Evolutionary conservation across 2,113 vertebrate species (phyloP).

Genomic region (Sphaerodactylus townsendi): DNA sequence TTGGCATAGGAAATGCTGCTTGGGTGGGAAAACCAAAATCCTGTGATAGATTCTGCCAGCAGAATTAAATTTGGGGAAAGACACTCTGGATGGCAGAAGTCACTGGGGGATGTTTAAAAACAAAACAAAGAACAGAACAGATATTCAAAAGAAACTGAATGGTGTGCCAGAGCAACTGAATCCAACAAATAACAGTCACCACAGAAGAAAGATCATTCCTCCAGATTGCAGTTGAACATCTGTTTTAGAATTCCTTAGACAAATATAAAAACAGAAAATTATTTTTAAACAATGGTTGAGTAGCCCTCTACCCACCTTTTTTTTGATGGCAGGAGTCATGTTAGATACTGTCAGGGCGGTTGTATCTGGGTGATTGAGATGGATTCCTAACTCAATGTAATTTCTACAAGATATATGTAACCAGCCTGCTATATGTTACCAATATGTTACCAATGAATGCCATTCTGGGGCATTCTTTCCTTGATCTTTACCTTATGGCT

Average conservation of each 20-base stretch:
- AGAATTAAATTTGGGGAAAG: slow-evolving; percentile 58
- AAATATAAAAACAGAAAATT: slow-evolving; percentile 34
- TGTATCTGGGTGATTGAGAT: no score
- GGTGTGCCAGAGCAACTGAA: slow-evolving; percentile 36
- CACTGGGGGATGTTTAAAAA: slow-evolving; percentile 47
- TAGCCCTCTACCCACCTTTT: no score
- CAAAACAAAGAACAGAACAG: slow-evolving; percentile 34
- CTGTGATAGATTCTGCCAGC: slow-evolving; percentile 46
- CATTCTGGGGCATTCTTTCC: no score
- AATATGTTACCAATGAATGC: no score
- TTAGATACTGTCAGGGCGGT: no score
- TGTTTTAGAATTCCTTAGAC: slow-evolving; percentile 44
- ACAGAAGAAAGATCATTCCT: slow-evolving; percentile 20
- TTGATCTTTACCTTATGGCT: no score
- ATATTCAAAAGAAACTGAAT: slow-evolving; percentile 51
- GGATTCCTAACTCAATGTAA: no score
- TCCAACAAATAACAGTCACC: not conserved
- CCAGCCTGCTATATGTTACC: no score
- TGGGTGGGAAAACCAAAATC: slow-evolving; percentile 64
- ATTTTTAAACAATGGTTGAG: slow-evolving; percentile 40
- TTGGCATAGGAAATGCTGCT: slow-evolving; percentile 55
- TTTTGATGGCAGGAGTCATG: no score
- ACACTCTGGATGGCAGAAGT: slow-evolving; percentile 57
- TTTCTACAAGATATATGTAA: no score
- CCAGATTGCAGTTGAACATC: slow-evolving; percentile 35